These are phyloP conservation scores for Ctenodactylus gundi DNA, from an alignment of 2,113 vertebrate species.

Conservation along the genomic window DNA sequence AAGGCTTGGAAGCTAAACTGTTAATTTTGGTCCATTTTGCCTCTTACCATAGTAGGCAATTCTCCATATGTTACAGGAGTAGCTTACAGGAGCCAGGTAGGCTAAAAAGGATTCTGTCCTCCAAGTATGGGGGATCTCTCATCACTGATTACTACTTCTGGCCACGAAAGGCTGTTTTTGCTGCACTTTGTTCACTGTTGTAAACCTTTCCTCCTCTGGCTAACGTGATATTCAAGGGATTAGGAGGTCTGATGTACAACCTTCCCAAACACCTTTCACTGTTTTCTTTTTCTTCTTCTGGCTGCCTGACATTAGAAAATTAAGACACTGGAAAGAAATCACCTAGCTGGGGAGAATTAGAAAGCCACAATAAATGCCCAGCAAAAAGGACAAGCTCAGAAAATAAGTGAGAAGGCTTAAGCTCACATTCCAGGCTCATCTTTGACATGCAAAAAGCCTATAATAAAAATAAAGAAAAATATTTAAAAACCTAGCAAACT, in stretches of 20 bases:
- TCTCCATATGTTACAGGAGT: neutral
- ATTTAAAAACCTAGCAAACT: neutral
- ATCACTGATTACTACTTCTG: neutral
- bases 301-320: neutral
- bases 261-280: neutral
- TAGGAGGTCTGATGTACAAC: neutral
- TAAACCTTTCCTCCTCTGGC: neutral
- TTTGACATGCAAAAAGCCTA: neutral
- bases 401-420: neutral
- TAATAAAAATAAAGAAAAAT: neutral
- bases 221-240: neutral
- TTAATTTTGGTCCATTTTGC: neutral
- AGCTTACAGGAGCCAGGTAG: neutral
- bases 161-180: neutral
- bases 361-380: neutral
- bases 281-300: neutral
- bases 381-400: neutral
- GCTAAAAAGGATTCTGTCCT: neutral
- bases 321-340: constrained; percentile 3
- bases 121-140: neutral
- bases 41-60: neutral
- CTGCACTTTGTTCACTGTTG: neutral
- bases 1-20: neutral
- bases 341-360: neutral
- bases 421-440: neutral